Conservation (phyloP, 2,113 vertebrate genomes). For the Mystacornis crossleyi region DNA sequence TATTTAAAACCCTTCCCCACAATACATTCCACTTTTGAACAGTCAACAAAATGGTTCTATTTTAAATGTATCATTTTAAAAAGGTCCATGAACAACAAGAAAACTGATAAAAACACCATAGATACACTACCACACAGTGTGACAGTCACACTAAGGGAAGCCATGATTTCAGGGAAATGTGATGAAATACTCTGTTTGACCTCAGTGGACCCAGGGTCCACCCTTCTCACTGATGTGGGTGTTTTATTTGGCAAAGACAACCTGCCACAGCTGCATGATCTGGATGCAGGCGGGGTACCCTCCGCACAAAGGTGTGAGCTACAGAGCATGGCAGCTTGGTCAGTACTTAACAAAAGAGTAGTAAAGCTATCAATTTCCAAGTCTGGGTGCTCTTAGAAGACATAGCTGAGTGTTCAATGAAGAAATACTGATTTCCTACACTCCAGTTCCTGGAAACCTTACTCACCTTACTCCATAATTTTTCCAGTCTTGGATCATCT, state of each 20-base stretch:
- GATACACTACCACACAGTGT: background rate
- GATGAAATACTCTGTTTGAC: background rate
- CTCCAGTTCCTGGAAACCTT: background rate
- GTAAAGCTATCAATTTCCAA: background rate
- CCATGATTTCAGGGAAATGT: background rate
- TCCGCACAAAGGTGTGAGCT: background rate
- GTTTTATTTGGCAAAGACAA: background rate
- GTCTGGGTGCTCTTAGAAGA: background rate
- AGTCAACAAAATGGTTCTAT: background rate
- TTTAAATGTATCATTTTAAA: background rate
- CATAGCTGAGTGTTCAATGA: background rate
- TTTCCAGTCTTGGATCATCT: slow-evolving; percentile 91
- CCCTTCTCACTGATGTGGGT: background rate
- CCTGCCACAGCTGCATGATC: background rate
- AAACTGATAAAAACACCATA: background rate
- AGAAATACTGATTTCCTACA: background rate
- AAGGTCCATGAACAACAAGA: background rate
- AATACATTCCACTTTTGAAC: background rate
- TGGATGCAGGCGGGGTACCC: background rate
- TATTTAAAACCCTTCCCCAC: background rate
- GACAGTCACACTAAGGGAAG: background rate
- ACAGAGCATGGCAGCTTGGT: background rate
- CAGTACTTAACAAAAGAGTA: background rate
- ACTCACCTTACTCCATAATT: slow-evolving; percentile 94
- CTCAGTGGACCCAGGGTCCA: background rate